These are phyloP conservation scores for Sebastes vulpes DNA, from an alignment of 2,797 vertebrate species.

Conservation along the genomic window DNA sequence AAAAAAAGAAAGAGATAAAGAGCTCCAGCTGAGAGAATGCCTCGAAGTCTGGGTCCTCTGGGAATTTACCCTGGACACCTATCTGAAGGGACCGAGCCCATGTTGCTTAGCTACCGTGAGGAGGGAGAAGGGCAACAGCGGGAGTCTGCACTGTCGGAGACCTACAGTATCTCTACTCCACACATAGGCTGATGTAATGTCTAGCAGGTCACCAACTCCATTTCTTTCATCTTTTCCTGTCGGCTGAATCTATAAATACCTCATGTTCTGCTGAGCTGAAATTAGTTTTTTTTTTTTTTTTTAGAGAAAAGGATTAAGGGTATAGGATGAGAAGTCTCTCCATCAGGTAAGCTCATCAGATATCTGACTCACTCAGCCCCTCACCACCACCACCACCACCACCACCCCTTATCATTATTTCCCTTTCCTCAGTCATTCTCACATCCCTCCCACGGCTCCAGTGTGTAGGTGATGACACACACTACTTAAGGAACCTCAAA, in stretches of 20 bases:
- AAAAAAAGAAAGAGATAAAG: neutral
- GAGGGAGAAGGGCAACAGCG: conserved; percentile 60
- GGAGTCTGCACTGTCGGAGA: conserved; percentile 26
- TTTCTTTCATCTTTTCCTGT: conserved; percentile 13
- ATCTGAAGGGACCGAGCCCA: conserved; percentile 31
- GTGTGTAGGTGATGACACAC: conserved; percentile 38
- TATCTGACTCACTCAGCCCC: neutral
- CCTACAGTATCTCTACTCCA: neutral
- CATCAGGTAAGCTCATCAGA: conserved; percentile 21
- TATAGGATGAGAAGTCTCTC: conserved; percentile 9
- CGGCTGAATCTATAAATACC: conserved; percentile 14
- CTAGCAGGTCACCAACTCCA: neutral
- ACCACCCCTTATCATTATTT: too few species aligned
- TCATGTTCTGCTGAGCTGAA: neutral
- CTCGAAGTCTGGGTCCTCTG: conserved; percentile 27
- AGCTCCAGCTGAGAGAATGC: conserved; percentile 35
- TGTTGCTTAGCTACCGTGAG: conserved; percentile 74
- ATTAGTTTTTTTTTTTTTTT: neutral
- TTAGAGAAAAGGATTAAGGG: neutral
- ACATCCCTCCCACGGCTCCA: conserved; percentile 3
- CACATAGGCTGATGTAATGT: neutral
- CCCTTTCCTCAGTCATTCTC: neutral
- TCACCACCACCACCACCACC: too few species aligned
- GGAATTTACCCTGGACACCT: conserved; percentile 50
- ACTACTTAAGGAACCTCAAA: neutral